Evolutionary conservation across 2,113 vertebrate species (phyloP), one percentile per base, ranked within the genome.

Genomic region (Phrynosoma platyrhinos): DNA sequence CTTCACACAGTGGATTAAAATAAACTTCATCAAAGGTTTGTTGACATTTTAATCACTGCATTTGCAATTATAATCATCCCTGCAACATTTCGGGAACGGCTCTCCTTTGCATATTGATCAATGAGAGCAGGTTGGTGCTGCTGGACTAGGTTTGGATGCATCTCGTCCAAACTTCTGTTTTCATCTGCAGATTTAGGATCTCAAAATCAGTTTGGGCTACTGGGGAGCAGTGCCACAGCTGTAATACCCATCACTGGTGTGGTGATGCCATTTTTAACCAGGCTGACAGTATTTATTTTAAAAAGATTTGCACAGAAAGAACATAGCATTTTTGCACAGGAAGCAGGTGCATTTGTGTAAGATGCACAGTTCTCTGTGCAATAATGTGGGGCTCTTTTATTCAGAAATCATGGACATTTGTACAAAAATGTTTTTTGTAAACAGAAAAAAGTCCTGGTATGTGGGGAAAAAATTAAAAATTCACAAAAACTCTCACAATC

Each of bases 1-100:
- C 91, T 93, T 86, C 90, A 92, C 91, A 90, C 58, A 79, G 87
- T 2, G 90, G 91, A 94, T 94, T 96, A 92, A 95, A 93, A 92
- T 88, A 91, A 77, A 86, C 93, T 89, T 74, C 90, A 91, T 94
- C 16, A 78, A 40, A 91, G 83, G 52, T 93, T 92, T 94, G 94
- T 93, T 96, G 94, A 94, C 94, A 95, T 93, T 95, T 95, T 95
- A 96, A 95, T 95, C 94, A 87, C 89, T 91, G 80, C 91, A 93
- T 95, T 93, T 95, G 93, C 93, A 94, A 94, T 95, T 94, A 94
- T 90, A 94, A 95, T 95, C 94, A 87, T 91, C 78, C 81, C 79
- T 87, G 88, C 91, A 88, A 85, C 83, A 81, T 91, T 88, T 32
- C 64, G 69, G 85, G 85, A 90, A n/a, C 79, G 40, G 81, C 88